A percentile compares a stretch with the other conserved stretches of the same genome.
phyloP scores from a whole-genome alignment of 2,113 vertebrate species.

The Camelus bactrianus region DNA sequence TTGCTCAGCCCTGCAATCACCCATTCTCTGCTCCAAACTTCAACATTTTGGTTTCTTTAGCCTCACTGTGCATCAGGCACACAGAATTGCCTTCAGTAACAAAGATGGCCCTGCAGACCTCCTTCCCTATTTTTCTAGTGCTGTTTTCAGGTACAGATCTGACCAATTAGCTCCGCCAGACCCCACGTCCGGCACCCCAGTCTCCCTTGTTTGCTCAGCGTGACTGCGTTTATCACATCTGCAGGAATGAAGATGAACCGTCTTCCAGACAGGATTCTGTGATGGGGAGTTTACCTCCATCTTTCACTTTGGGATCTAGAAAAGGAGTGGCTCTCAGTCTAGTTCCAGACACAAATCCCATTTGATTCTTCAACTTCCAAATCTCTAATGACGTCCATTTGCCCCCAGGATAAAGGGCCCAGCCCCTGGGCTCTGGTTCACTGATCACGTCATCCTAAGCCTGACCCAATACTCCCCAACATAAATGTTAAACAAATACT shows the following conservation, averaged over 20 bases:
- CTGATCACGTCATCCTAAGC: not conserved
- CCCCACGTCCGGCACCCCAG: accelerated
- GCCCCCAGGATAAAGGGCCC: not conserved
- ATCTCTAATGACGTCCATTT: not conserved
- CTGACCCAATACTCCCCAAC: not conserved
- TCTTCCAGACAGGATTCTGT: not conserved
- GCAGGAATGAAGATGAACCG: not conserved
- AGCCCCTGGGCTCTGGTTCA: not conserved
- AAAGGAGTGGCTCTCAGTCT: not conserved
- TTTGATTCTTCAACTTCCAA: not conserved
- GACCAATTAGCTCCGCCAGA: not conserved
- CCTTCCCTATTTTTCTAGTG: not conserved
- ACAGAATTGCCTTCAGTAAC: no score
- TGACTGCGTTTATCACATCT: accelerated
- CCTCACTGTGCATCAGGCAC: no score
- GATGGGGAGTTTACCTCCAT: not conserved
- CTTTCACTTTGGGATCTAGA: not conserved
- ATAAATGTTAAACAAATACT: not conserved
- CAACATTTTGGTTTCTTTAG: no score
- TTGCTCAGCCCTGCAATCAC: no score
- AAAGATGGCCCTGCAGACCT: no score
- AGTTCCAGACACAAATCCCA: not conserved
- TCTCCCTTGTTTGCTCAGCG: not conserved
- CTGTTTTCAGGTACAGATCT: not conserved
- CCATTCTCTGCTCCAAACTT: no score